A percentile compares a stretch with the other conserved stretches of the same genome.
Conservation (phyloP, 2,113 vertebrate genomes). For the Elachura formosa region DNA sequence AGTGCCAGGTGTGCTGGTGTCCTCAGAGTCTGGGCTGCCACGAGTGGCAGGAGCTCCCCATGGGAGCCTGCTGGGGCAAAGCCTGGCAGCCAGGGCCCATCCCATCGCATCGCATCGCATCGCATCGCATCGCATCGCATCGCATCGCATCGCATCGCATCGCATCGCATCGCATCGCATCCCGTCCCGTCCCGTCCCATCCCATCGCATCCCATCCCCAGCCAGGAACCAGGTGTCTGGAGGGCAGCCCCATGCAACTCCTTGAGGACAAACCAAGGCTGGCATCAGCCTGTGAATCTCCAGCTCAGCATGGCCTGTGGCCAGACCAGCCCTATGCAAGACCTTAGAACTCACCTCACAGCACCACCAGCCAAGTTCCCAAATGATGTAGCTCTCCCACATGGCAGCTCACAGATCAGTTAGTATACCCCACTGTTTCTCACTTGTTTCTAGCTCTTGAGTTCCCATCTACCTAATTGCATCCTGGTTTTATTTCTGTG, state of each 20-base stretch:
- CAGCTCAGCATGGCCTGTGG: accelerated
- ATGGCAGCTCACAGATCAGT: background rate
- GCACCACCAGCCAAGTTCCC: background rate
- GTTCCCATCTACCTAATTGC: background rate
- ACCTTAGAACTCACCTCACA: background rate
- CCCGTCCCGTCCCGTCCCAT: background rate
- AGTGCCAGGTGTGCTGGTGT: background rate
- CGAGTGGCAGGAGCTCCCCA: accelerated
- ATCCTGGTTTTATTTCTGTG: background rate
- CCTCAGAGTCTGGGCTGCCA: background rate
- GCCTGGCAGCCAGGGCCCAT: background rate
- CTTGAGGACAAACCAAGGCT: background rate
- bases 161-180: background rate
- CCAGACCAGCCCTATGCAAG: accelerated
- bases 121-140: too few relatives aligned
- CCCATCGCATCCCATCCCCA: background rate
- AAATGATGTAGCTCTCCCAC: background rate
- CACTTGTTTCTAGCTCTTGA: background rate
- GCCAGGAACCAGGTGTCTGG: background rate
- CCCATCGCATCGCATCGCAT: background rate
- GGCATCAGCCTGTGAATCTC: background rate
- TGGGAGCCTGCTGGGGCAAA: background rate
- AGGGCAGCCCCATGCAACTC: background rate
- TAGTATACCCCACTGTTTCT: background rate
- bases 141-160: background rate